phyloP scores from a whole-genome alignment of 2,888 invertebrate genomes.

The Acrocyrtus sp. region DNA sequence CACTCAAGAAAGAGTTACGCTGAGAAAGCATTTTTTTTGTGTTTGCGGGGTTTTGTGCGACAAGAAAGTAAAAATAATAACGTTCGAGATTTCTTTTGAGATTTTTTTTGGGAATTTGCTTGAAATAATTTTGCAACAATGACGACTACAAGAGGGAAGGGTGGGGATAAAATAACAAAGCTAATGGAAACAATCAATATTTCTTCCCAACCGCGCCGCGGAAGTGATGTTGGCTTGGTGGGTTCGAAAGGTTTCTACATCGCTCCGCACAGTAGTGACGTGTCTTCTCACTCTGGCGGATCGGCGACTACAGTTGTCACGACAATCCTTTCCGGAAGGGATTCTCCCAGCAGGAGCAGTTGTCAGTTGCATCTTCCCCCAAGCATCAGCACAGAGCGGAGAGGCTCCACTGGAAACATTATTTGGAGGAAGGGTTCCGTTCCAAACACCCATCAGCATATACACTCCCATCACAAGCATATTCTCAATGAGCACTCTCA shows the following conservation, averaged over 20 bases:
- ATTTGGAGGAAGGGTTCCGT: slow-evolving; percentile 61
- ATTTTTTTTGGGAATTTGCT: neutral
- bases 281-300: slow-evolving; percentile 44
- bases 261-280: slow-evolving; percentile 56
- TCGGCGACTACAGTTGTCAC: slow-evolving; percentile 10
- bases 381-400: slow-evolving; percentile 55
- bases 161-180: slow-evolving; percentile 58
- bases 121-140: neutral
- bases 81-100: neutral
- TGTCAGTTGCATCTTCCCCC: slow-evolving; percentile 59
- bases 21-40: no score
- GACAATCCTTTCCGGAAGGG: slow-evolving; percentile 41
- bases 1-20: no score
- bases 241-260: slow-evolving; percentile 60
- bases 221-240: slow-evolving; percentile 60
- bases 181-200: slow-evolving; percentile 60
- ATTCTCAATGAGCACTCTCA: slow-evolving; percentile 48
- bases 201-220: slow-evolving; percentile 51
- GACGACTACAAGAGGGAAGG: slow-evolving; percentile 22
- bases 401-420: slow-evolving; percentile 63
- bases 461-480: slow-evolving; percentile 38
- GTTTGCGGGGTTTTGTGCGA: no score
- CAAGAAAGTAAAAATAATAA: neutral
- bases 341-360: slow-evolving; percentile 51
- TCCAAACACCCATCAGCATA: slow-evolving; percentile 41